Conservation (phyloP, 2,797 vertebrate genomes). For the Bufotes viridis region DNA sequence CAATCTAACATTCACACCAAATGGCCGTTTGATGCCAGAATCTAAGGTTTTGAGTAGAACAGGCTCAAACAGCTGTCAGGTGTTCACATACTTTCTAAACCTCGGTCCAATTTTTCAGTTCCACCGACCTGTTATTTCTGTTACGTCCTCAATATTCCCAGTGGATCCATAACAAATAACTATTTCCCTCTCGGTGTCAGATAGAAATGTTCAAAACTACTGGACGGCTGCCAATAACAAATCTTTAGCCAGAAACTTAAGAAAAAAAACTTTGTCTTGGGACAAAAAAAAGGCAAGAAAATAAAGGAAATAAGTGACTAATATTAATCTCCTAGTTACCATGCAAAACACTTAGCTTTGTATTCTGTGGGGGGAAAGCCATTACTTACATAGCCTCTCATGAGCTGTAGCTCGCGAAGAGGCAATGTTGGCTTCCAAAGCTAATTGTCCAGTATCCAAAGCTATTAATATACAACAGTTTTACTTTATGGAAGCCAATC, state of each 20-base stretch:
- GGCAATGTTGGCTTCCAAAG: neutral
- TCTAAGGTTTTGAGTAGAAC: neutral
- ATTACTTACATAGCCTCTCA: conserved; percentile 25
- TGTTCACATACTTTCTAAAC: conserved; percentile 3
- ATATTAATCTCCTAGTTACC: conserved; percentile 43
- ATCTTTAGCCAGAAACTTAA: conserved; percentile 14
- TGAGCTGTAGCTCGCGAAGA: neutral
- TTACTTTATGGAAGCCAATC: conserved; percentile 15
- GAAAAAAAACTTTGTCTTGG: conserved; percentile 4
- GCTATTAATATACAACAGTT: conserved; percentile 2
- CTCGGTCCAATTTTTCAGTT: conserved; percentile 23
- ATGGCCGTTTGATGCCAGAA: neutral
- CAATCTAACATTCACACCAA: conserved; percentile 2
- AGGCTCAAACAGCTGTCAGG: conserved; percentile 36
- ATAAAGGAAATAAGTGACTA: conserved; percentile 53
- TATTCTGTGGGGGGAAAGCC: neutral
- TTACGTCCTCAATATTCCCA: conserved; percentile 30
- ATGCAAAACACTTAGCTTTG: conserved; percentile 27
- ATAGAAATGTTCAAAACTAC: conserved; percentile 1
- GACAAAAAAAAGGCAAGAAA: conserved; percentile 20
- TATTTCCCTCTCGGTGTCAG: conserved; percentile 22
- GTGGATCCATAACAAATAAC: conserved; percentile 42
- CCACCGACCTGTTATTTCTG: conserved; percentile 9
- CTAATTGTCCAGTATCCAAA: conserved; percentile 4
- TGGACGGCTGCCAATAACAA: conserved; percentile 27